These are phyloP conservation scores for Sitodiplosis mosellana DNA, from an alignment of 1,140 invertebrate genomes.

Conservation along the genomic window DNA sequence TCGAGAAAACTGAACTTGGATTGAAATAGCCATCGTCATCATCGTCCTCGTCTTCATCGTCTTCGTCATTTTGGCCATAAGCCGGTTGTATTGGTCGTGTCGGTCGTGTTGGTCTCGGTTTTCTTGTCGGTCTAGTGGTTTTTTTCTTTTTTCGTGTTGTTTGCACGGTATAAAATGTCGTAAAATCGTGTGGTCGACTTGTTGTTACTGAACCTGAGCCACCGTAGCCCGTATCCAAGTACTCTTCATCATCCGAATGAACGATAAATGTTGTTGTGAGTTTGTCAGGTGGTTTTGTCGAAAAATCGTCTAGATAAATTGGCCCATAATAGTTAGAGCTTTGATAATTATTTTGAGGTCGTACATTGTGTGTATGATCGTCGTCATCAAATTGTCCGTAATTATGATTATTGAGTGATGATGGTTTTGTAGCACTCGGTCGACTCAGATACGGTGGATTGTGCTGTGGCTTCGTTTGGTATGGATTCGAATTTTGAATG, in stretches of 20 bases:
- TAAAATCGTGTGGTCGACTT: background rate
- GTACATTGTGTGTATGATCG: background rate
- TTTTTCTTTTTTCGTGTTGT: too few relatives aligned
- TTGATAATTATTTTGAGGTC: background rate
- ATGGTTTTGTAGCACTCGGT: too few relatives aligned
- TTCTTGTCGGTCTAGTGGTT: too few relatives aligned
- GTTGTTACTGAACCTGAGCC: background rate
- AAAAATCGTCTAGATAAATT: background rate
- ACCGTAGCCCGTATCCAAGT: background rate
- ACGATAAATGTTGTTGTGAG: background rate
- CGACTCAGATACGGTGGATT: background rate
- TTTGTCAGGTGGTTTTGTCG: background rate
- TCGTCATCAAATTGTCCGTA: background rate
- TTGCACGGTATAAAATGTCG: conserved; percentile 6
- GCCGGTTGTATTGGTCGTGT: too few relatives aligned
- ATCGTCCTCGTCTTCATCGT: too few relatives aligned
- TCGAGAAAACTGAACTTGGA: background rate
- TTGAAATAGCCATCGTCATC: background rate
- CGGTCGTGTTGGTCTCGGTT: too few relatives aligned
- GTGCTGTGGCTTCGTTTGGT: background rate
- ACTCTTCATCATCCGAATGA: background rate
- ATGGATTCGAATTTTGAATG: background rate
- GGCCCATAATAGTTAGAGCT: background rate
- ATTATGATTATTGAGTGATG: too few relatives aligned
- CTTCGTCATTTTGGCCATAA: too few relatives aligned